Evolutionary conservation across 2,113 vertebrate species (phyloP).

Genomic region (Tachuris rubrigastra): DNA sequence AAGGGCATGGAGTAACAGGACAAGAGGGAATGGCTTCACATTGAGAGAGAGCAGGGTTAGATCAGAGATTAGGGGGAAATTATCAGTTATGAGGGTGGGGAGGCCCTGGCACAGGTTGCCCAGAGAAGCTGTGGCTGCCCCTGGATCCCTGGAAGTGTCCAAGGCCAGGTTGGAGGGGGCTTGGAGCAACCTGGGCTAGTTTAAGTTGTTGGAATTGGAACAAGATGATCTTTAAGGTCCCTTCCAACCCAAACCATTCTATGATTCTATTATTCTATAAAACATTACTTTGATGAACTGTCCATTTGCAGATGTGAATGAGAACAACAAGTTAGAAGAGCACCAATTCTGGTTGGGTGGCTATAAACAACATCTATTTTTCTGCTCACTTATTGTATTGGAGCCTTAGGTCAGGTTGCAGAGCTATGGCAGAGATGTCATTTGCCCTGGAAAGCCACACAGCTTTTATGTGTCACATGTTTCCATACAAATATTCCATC

Average conservation of each 20-base stretch:
- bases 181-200: rapidly evolving
- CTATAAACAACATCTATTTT: background rate
- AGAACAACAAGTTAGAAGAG: background rate
- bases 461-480: background rate
- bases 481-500: background rate
- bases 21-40: background rate
- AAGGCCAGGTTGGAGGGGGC: rapidly evolving
- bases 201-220: rapidly evolving
- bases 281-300: background rate
- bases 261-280: background rate
- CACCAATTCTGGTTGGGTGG: background rate
- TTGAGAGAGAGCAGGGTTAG: rapidly evolving
- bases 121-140: background rate
- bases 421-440: background rate
- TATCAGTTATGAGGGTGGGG: rapidly evolving
- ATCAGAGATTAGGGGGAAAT: background rate
- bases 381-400: background rate
- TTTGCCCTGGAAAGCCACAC: background rate
- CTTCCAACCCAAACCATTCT: background rate
- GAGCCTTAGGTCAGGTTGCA: background rate
- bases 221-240: no score
- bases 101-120: background rate
- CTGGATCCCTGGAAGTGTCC: background rate
- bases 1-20: background rate
- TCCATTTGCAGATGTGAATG: background rate